Evolutionary conservation across 1,140 invertebrate species (phyloP), one percentile per base, ranked within the genome.

Genomic region (Drosophila grimshawi): DNA sequence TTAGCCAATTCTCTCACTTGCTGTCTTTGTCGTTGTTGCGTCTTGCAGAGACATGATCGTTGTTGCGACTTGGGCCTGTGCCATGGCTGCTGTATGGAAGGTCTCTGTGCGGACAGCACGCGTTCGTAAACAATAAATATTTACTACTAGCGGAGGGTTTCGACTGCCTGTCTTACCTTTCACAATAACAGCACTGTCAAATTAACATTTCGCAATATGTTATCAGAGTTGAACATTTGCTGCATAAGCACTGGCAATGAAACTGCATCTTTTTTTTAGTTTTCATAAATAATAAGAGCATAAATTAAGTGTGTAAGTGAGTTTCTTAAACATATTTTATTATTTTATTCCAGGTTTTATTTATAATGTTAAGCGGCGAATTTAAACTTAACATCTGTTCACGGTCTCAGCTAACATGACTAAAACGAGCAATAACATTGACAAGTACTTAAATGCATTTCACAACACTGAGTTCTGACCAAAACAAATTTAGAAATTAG

Each of bases 61-160:
- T 61, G 79, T 74, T 57, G 83, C 80, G 29, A 88, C 80, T 56
- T 77, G 83, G 48, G 83, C 63, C 61, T 88, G 83, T 70, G 80
- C 83, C 83, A 88, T 88, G 61, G 33, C 59, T 77, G n/a, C 11
- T 19, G 8, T 7, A 3, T 37, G 3, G 41, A 27, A 61, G 56
- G 49, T 29, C 19, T 73, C 41, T 32, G 55, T 60, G 27, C 33
- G 60, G 19, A 35, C 30, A 30, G 27, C 60, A 3, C 37, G 27
- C 60, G 5, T 8, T 45, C 39, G 37, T 49, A 49, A 62, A 48
- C 43, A 62, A 62, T 49, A 10, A 29, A 37, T n/a, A 49, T 62
- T 62, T 33, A 45, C 33, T 29, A 49, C 60, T 62, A 29, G 39
- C 8, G 29, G 19, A 19, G 19, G 19, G 19, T 1, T 19, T 19